A percentile compares a stretch with the other conserved stretches of the same genome.
Conservation (phyloP, 92 coral and sea anemone species). For the Parazoanthus swiftii region DNA sequence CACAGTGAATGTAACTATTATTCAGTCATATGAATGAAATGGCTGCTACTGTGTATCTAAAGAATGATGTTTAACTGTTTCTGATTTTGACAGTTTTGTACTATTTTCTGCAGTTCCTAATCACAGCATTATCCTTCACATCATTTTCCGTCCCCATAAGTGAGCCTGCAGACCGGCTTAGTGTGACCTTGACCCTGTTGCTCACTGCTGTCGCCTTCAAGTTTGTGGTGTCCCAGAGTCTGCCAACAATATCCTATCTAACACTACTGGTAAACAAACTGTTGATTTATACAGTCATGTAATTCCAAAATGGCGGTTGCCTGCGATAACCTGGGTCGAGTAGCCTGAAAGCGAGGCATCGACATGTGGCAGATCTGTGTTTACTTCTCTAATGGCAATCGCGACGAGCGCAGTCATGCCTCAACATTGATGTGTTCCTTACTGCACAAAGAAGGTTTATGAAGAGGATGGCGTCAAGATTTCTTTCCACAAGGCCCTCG, state of each 20-base stretch:
- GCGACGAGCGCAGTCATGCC: too few relatives aligned
- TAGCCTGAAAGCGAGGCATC: too few relatives aligned
- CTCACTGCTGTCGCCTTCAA: constrained; percentile 80
- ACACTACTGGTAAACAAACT: constrained; percentile 62
- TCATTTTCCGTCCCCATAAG: constrained; percentile 68
- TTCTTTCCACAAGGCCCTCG: too few relatives aligned
- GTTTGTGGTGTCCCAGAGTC: constrained; percentile 79
- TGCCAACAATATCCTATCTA: constrained; percentile 75
- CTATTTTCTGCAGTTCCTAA: constrained; percentile 53
- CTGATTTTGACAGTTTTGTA: background rate
- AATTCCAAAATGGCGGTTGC: too few relatives aligned
- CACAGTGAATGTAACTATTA: background rate
- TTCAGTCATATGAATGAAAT: background rate
- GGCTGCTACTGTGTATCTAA: background rate
- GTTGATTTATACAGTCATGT: too few relatives aligned
- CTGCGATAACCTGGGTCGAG: too few relatives aligned
- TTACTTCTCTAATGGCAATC: too few relatives aligned
- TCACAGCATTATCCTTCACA: constrained; percentile 63
- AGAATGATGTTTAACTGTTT: too few relatives aligned
- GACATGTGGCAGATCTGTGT: too few relatives aligned
- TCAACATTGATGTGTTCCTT: too few relatives aligned
- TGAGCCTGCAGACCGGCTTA: constrained; percentile 70
- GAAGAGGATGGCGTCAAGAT: too few relatives aligned
- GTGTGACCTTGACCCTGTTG: constrained; percentile 72
- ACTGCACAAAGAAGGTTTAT: too few relatives aligned